Percentiles rank a stretch among this genome's conserved stretches.
Conservation (phyloP, 2,797 vertebrate species). For the Onychomys leucogaster region DNA sequence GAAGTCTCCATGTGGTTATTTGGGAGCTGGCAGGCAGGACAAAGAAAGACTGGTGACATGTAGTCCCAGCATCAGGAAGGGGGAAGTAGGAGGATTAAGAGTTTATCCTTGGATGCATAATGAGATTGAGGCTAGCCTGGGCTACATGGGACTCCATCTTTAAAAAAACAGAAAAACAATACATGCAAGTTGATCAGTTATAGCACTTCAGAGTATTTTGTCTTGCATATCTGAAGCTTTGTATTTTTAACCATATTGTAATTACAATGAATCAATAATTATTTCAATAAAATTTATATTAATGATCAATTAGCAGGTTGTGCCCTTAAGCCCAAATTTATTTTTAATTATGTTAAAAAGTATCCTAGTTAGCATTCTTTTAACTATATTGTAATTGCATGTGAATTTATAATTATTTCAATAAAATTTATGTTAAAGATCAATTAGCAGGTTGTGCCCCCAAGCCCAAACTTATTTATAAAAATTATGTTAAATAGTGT, state of each 20-base stretch:
- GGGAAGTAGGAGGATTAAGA: neutral
- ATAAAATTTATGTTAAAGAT: constrained; percentile 43
- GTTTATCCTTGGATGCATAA: neutral
- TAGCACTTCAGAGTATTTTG: neutral
- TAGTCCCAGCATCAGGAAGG: neutral
- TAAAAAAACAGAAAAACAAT: neutral
- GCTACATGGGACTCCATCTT: neutral
- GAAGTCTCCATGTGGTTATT: neutral
- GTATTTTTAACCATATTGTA: neutral
- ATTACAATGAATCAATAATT: neutral
- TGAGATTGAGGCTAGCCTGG: neutral
- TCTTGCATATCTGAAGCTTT: neutral
- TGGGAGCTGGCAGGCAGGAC: neutral
- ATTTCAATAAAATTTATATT: constrained; percentile 24
- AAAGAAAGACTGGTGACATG: neutral
- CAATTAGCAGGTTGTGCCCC: neutral
- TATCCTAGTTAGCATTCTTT: neutral
- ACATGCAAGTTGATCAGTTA: neutral
- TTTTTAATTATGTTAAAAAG: neutral
- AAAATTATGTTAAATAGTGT: neutral
- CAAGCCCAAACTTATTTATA: neutral
- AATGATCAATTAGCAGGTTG: constrained; percentile 1
- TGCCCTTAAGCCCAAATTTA: neutral
- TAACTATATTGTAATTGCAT: neutral
- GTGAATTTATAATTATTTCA: constrained; percentile 17